These are phyloP conservation scores for Pachliopta kotzebuea DNA, from an alignment of 2,888 invertebrate genomes.

Conservation along the genomic window DNA sequence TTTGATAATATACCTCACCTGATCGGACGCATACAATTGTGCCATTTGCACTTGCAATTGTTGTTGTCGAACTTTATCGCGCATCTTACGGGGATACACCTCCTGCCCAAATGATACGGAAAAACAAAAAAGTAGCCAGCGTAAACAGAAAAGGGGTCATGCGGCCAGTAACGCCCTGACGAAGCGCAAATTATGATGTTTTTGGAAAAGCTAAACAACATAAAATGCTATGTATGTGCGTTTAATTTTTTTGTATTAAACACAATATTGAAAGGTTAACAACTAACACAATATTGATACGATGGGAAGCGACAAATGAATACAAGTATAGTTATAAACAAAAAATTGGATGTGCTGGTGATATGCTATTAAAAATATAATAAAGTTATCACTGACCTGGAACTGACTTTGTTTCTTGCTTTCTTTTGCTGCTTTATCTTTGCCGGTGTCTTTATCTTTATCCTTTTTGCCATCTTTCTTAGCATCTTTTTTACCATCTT, in stretches of 20 bases:
- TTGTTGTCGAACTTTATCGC: constrained; percentile 87
- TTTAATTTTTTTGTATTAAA: constrained; percentile 6
- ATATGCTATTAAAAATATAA: constrained; percentile 30
- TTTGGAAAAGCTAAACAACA: constrained; percentile 47
- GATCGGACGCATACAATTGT: constrained; percentile 78
- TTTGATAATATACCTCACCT: constrained; percentile 75
- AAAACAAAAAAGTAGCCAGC: constrained; percentile 79
- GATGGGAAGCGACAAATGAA: constrained; percentile 60
- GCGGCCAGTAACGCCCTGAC: constrained; percentile 61
- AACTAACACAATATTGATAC: constrained; percentile 58
- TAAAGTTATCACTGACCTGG: constrained; percentile 73
- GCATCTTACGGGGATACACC: constrained; percentile 91
- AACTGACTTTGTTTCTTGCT: constrained; percentile 84
- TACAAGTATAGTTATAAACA: constrained; percentile 55
- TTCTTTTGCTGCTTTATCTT: constrained; percentile 80
- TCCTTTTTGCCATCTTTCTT: constrained; percentile 82
- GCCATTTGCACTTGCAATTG: constrained; percentile 82
- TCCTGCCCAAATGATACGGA: constrained; percentile 84
- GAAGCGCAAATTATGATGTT: constrained; percentile 50
- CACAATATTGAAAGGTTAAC: constrained; percentile 44
- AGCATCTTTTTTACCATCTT: constrained; percentile 80
- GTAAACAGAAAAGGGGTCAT: constrained; percentile 78
- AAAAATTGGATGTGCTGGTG: constrained; percentile 71
- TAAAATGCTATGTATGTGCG: constrained; percentile 45
- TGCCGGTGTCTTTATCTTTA: constrained; percentile 79